Base-by-base conservation (phyloP, 1,140 invertebrate genomes). In the Magallana angulata region DNA sequence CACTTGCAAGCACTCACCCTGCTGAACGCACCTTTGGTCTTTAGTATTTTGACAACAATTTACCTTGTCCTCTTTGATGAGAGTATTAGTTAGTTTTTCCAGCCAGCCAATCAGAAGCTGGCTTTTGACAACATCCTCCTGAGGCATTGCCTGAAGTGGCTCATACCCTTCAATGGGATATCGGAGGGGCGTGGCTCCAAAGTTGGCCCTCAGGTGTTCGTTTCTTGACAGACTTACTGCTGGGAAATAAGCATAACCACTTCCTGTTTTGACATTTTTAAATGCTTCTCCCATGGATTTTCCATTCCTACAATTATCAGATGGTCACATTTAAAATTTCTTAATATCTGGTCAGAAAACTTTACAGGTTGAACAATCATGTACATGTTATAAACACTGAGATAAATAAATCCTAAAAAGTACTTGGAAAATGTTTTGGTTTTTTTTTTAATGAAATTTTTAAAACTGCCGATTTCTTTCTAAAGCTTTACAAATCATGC, bases 171-270 rank as follows among this genome's bases (percentile, higher is more conserved):
- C 93, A 5, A 98, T 93, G 0, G 97, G 97, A 93, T 94, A 94
- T 89, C 91, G 91, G 9, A 97, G 95, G 0, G 97, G 97, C 7
- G 96, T 96, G 18, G 96, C 96, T 80, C 97, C 97, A 93, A 98
- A 98, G 93, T 98, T 98, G 0, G 97, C 97, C 80, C 97, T 96
- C 5, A 98, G 91, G 92, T 96, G 97, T 94, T 98, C 97, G 57
- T 96, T 96, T 90, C 96, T 96, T 0, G 97, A 97, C 11, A 98
- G 92, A 84, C 97, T 97, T 4, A 98, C 96, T 7, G 97, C 96
- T 36, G 96, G 96, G 93, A 97, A 98, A 90, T 98, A 98, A 0
- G 97, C 97, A 24, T 97, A 95, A 0, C 97, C 97, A 1, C 96
- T 95, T 3, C 97, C 97, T 76, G 96, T 95, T 30, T 96, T 94